Conservation (phyloP, 2,113 vertebrate species). For the Struthio camelus region DNA sequence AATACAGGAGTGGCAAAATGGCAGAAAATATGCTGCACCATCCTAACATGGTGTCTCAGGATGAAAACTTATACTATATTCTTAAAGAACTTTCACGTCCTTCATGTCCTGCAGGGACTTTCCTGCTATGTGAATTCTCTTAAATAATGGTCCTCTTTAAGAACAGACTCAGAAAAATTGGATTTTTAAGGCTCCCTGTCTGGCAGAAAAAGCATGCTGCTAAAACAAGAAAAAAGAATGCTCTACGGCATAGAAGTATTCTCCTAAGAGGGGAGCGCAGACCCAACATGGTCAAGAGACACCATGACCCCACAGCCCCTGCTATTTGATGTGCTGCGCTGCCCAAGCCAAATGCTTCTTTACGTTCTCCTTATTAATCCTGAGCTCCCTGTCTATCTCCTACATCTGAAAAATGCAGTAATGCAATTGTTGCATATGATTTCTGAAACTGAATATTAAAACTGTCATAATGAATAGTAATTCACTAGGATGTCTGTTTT, state of each 20-base stretch:
- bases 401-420: neutral
- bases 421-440: neutral
- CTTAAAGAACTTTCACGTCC: neutral
- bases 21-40: neutral
- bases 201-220: neutral
- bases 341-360: neutral
- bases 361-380: neutral
- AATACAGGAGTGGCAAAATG: neutral
- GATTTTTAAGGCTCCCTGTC: neutral
- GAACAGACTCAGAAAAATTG: neutral
- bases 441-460: neutral
- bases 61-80: neutral
- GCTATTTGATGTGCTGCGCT: neutral
- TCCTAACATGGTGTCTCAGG: neutral
- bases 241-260: neutral
- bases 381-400: neutral
- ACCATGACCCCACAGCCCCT: neutral
- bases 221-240: neutral
- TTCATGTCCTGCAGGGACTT: neutral
- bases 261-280: neutral
- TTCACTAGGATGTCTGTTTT: neutral
- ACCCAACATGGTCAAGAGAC: neutral
- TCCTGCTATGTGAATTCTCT: neutral
- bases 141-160: neutral
- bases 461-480: neutral